phyloP scores from a whole-genome alignment of 2,888 invertebrate species.

The Brassicogethes aeneus region DNA sequence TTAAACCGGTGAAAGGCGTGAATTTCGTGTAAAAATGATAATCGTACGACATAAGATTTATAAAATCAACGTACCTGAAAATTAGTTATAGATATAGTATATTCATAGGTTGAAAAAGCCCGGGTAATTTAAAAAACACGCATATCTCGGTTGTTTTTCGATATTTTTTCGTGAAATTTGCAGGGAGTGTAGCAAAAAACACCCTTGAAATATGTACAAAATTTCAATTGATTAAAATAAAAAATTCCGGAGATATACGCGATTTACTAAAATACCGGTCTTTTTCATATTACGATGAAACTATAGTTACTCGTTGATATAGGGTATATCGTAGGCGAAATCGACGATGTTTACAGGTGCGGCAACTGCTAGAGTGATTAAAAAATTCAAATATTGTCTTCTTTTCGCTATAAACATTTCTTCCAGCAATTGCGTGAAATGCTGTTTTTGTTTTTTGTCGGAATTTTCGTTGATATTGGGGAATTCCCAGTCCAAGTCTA shows the following conservation, averaged over 20 bases:
- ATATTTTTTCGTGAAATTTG: too few species aligned
- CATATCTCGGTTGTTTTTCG: too few species aligned
- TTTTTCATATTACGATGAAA: too few species aligned
- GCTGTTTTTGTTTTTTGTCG: constrained; percentile 51
- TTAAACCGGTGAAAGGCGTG: constrained; percentile 76
- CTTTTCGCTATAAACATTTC: constrained; percentile 38
- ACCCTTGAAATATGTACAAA: too few species aligned
- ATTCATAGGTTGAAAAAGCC: too few species aligned
- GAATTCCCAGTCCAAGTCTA: constrained; percentile 84
- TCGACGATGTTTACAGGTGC: constrained; percentile 68
- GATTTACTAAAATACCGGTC: too few species aligned
- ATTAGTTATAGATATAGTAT: too few species aligned
- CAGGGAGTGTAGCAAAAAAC: too few species aligned
- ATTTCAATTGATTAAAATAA: too few species aligned
- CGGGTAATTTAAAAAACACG: too few species aligned
- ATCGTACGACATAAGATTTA: constrained; percentile 90
- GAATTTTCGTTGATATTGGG: constrained; percentile 48
- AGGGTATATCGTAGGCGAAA: constrained; percentile 67
- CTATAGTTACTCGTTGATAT: constrained; percentile 59
- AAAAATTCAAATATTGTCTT: constrained; percentile 38
- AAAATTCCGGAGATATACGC: too few species aligned
- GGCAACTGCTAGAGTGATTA: constrained; percentile 71
- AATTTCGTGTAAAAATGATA: constrained; percentile 69
- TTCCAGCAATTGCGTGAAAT: constrained; percentile 64
- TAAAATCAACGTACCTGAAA: constrained; percentile 64